A percentile compares a stretch with the other conserved stretches of the same genome.
These are phyloP conservation scores for Epizoanthus illoricatus DNA, from an alignment of 92 coral and sea anemone genomes.

Conservation along the genomic window DNA sequence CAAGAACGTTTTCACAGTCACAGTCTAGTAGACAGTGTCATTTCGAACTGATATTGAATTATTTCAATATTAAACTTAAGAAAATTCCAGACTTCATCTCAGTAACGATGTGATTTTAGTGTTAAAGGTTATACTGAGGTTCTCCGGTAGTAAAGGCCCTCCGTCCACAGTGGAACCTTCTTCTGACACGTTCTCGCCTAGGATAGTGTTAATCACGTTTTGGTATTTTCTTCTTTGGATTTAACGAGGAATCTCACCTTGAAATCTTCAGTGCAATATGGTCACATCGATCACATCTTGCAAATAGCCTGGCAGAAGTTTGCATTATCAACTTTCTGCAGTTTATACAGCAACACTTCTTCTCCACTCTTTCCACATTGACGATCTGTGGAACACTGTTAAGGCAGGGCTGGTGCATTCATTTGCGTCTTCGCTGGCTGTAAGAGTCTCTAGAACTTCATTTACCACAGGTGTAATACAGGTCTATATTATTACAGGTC, in stretches of 20 bases:
- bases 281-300: slow-evolving; percentile 20
- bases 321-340: slow-evolving; percentile 14
- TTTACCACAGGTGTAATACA: slow-evolving; percentile 25
- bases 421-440: slow-evolving; percentile 8
- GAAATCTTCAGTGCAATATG: slow-evolving; percentile 25
- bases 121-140: neutral
- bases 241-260: slow-evolving; percentile 19
- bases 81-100: neutral
- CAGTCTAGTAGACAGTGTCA: too few relatives aligned
- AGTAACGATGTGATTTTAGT: slow-evolving; percentile 1
- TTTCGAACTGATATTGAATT: too few relatives aligned
- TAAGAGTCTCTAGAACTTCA: slow-evolving; percentile 10
- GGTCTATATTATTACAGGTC: too few relatives aligned
- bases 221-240: neutral
- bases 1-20: too few relatives aligned
- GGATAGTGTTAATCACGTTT: slow-evolving; percentile 5
- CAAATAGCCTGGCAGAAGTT: neutral
- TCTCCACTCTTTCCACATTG: slow-evolving; percentile 16
- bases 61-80: neutral
- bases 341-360: slow-evolving; percentile 18
- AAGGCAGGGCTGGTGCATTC: neutral
- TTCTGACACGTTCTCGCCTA: neutral
- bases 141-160: neutral
- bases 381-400: slow-evolving; percentile 20
- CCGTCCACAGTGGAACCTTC: slow-evolving; percentile 7